A percentile compares a stretch with the other conserved stretches of the same genome.
Evolutionary conservation across 2,888 invertebrate species (phyloP).

Genomic region (Pollenia griseotomentosa): DNA sequence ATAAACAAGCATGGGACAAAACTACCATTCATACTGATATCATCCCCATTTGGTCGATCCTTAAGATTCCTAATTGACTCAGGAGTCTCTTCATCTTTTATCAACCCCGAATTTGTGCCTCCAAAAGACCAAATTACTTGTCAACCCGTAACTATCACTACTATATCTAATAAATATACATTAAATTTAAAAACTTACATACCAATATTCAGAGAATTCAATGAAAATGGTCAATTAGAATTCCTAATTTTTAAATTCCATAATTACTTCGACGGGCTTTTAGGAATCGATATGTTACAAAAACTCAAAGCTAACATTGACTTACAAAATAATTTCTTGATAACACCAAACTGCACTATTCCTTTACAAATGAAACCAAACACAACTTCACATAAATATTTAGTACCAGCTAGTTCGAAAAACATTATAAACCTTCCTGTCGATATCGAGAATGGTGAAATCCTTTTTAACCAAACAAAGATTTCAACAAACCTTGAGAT

Average conservation of each 20-base stretch:
- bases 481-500: constrained; percentile 3
- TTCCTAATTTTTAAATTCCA: constrained; percentile 3
- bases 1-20: not conserved
- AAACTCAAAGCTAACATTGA: not conserved
- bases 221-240: constrained; percentile 13
- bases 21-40: constrained; percentile 25
- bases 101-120: constrained; percentile 32
- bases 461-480: not conserved
- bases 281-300: no score
- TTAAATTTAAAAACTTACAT: constrained; percentile 14
- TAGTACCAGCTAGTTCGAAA: constrained; percentile 5
- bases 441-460: constrained; percentile 22
- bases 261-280: not conserved
- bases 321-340: constrained; percentile 17
- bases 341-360: constrained; percentile 13
- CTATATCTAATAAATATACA: not conserved
- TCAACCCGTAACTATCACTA: constrained; percentile 15
- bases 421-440: constrained; percentile 19
- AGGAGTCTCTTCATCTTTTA: not conserved
- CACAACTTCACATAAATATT: constrained; percentile 8
- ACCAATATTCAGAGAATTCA: constrained; percentile 41
- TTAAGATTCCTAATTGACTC: not conserved
- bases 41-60: no score
- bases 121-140: not conserved
- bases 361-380: constrained; percentile 37